phyloP scores from a whole-genome alignment of 2,888 invertebrate genomes.

The Reticulitermes lucifugus region DNA sequence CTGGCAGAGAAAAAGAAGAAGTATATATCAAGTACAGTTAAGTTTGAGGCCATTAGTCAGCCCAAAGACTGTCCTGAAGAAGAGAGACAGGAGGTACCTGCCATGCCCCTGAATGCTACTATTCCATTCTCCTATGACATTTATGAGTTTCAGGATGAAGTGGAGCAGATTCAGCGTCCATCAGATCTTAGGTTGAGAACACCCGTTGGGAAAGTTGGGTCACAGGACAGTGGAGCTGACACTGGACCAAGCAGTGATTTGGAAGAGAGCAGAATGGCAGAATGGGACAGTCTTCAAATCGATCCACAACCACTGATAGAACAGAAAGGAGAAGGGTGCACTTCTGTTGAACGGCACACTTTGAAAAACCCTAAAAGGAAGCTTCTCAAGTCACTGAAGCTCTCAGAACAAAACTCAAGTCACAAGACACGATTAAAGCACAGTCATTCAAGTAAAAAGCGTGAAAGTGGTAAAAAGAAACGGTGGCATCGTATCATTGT shows the following conservation, averaged over 20 bases:
- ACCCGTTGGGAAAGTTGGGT: not conserved
- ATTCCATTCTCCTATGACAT: constrained; percentile 24
- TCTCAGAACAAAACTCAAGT: not conserved
- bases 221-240: not conserved
- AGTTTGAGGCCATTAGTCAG: not conserved
- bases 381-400: not conserved
- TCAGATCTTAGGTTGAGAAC: not conserved
- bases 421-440: not conserved
- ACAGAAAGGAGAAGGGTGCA: not conserved
- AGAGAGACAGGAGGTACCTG: not conserved
- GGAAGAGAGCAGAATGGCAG: not conserved
- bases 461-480: not conserved
- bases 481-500: constrained; percentile 31
- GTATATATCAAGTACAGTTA: not conserved
- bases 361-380: not conserved
- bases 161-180: constrained; percentile 20
- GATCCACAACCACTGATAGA: not conserved
- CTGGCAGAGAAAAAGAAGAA: constrained; percentile 42
- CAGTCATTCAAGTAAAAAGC: not conserved
- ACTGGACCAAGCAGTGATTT: not conserved
- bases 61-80: constrained; percentile 9
- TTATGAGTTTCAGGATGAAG: constrained; percentile 50
- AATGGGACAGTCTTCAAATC: not conserved
- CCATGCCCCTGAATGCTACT: not conserved
- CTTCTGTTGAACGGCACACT: not conserved